phyloP scores from a whole-genome alignment of 2,113 vertebrate species.

The Anhinga anhinga region DNA sequence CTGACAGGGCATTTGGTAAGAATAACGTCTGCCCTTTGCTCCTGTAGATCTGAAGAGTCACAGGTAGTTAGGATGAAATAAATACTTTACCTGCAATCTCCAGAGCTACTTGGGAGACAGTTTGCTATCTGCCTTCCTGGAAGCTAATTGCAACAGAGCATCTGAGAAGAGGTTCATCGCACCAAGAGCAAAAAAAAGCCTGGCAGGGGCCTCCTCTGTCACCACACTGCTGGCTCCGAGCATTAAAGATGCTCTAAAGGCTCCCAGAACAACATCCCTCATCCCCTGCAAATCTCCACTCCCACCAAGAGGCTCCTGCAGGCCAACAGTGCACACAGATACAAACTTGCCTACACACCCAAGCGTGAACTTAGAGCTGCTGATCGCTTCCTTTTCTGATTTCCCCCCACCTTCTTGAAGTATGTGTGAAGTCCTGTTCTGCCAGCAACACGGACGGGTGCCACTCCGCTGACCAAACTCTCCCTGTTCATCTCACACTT shows the following conservation, averaged over 20 bases:
- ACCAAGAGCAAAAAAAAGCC: neutral
- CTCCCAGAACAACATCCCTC: neutral
- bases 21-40: neutral
- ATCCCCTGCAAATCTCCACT: neutral
- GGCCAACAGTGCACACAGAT: rapidly evolving
- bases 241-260: neutral
- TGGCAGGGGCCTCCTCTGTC: neutral
- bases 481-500: neutral
- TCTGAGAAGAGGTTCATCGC: neutral
- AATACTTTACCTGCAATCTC: neutral
- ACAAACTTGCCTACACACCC: neutral
- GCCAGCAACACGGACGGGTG: neutral
- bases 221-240: neutral
- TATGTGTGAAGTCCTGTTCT: neutral
- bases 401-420: neutral
- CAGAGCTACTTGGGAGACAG: neutral
- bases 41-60: neutral
- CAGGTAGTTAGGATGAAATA: neutral
- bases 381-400: neutral
- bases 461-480: neutral
- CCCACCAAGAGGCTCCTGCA: neutral
- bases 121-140: neutral
- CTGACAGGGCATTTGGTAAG: neutral
- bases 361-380: rapidly evolving
- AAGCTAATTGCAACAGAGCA: neutral